Evolutionary conservation across 53 echinoderm and acorn worm genomes (phyloP).

Genomic region (Temnopleurus reevesii): DNA sequence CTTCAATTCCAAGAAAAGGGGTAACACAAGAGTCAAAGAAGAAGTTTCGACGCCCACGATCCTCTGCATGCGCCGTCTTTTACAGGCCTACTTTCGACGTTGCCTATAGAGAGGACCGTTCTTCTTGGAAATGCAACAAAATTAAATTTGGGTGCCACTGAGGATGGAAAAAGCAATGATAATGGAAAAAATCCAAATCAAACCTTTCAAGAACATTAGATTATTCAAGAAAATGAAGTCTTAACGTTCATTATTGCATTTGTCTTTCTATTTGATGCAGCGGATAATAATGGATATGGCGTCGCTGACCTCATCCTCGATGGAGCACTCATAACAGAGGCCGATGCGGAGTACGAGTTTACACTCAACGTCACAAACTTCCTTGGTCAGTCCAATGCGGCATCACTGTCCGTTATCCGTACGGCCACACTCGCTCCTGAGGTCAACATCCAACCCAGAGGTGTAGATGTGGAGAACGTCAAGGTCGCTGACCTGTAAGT

Average conservation of each 20-base stretch:
- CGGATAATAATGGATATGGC: constrained; percentile 21
- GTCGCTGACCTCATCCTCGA: constrained; percentile 26
- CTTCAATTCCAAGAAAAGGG: too few relatives aligned
- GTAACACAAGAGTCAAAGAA: too few relatives aligned
- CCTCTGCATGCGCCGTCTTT: too few relatives aligned
- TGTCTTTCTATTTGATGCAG: background rate
- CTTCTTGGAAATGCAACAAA: too few relatives aligned
- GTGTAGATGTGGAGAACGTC: constrained; percentile 65
- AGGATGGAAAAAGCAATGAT: too few relatives aligned
- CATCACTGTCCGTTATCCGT: constrained; percentile 64
- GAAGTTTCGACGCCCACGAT: too few relatives aligned
- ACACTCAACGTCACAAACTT: constrained; percentile 80
- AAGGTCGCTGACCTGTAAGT: constrained; percentile 78
- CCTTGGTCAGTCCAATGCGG: constrained; percentile 67
- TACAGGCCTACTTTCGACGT: too few relatives aligned
- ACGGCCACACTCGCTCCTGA: constrained; percentile 74
- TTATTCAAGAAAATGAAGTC: background rate
- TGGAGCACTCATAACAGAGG: constrained; percentile 20
- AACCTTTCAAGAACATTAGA: background rate
- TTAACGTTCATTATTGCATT: background rate
- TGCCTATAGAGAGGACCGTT: too few relatives aligned
- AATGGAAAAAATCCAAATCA: too few relatives aligned
- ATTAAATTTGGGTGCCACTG: too few relatives aligned
- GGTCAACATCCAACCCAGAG: constrained; percentile 69
- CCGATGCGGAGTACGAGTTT: constrained; percentile 70